Percentiles rank a stretch among this genome's conserved stretches.
phyloP scores from a whole-genome alignment of 2,888 invertebrate species.

The Standfussiana lucernea region DNA sequence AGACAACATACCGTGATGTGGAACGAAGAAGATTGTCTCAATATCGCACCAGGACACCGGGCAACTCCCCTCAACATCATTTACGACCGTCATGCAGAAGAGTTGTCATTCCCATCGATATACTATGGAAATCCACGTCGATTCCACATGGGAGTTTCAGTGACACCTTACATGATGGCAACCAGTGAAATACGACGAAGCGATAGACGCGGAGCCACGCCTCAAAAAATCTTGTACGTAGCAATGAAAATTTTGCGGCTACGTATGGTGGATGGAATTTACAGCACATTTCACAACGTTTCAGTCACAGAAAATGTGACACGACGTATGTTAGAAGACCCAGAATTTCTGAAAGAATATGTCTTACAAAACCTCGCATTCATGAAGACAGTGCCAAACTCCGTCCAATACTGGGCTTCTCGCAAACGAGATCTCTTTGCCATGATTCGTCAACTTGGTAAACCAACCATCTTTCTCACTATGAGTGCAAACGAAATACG shows the following conservation, averaged over 20 bases:
- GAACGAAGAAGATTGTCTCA: constrained; percentile 18
- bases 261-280: constrained; percentile 3
- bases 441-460: constrained; percentile 17
- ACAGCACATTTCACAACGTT: neutral
- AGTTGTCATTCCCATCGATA: constrained; percentile 5
- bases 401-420: constrained; percentile 27
- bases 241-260: constrained; percentile 12
- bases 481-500: constrained; percentile 20
- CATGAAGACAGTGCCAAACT: constrained; percentile 11
- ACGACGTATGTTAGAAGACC: constrained; percentile 10
- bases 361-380: neutral
- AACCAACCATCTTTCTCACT: constrained; percentile 19
- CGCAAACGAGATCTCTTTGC: constrained; percentile 20
- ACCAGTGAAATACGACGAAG: constrained; percentile 20
- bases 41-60: constrained; percentile 17
- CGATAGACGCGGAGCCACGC: constrained; percentile 27
- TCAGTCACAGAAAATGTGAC: neutral
- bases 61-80: constrained; percentile 1
- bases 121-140: constrained; percentile 14
- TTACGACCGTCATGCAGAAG: constrained; percentile 23
- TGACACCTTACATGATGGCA: constrained; percentile 10
- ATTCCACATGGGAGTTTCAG: neutral
- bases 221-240: constrained; percentile 25
- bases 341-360: constrained; percentile 17
- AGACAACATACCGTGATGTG: constrained; percentile 2